These are phyloP conservation scores for Tetheella fluctuosa DNA, from an alignment of 2,888 invertebrate genomes.

Conservation along the genomic window DNA sequence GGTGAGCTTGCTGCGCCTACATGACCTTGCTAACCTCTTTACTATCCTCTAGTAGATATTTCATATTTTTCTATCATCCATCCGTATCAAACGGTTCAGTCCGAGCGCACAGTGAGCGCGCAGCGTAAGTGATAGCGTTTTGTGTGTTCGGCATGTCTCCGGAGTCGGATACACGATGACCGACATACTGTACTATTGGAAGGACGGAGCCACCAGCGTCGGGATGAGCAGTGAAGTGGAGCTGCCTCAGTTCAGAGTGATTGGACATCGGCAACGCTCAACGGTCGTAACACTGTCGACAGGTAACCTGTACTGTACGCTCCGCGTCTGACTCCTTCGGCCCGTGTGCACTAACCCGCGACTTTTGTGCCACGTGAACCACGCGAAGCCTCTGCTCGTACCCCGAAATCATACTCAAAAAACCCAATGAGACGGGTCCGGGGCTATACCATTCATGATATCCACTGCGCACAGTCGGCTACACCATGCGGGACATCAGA, in stretches of 20 bases:
- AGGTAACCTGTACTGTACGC: slow-evolving; percentile 85
- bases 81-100: slow-evolving; percentile 21
- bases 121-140: slow-evolving; percentile 69
- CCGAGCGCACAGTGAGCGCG: slow-evolving; percentile 39
- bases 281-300: slow-evolving; percentile 95
- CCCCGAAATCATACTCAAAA: slow-evolving; percentile 30
- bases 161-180: slow-evolving; percentile 97
- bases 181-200: slow-evolving; percentile 96
- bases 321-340: slow-evolving; percentile 20
- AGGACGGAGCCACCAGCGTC: slow-evolving; percentile 93
- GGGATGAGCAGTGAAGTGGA: slow-evolving; percentile 95
- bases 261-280: slow-evolving; percentile 96
- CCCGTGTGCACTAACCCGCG: slow-evolving; percentile 20
- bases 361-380: slow-evolving; percentile 23
- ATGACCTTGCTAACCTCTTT: slow-evolving; percentile 1
- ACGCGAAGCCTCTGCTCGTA: slow-evolving; percentile 38
- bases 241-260: slow-evolving; percentile 96
- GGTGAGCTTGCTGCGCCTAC: background rate
- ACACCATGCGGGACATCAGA: slow-evolving; percentile 97
- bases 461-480: slow-evolving; percentile 89
- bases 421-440: slow-evolving; percentile 47
- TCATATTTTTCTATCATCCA: slow-evolving; percentile 53
- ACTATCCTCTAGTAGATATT: slow-evolving; percentile 15
- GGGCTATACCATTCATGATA: slow-evolving; percentile 46
- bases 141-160: slow-evolving; percentile 74